Evolutionary conservation across 2,888 invertebrate species (phyloP).

Genomic region (Drosophila eohydei): DNA sequence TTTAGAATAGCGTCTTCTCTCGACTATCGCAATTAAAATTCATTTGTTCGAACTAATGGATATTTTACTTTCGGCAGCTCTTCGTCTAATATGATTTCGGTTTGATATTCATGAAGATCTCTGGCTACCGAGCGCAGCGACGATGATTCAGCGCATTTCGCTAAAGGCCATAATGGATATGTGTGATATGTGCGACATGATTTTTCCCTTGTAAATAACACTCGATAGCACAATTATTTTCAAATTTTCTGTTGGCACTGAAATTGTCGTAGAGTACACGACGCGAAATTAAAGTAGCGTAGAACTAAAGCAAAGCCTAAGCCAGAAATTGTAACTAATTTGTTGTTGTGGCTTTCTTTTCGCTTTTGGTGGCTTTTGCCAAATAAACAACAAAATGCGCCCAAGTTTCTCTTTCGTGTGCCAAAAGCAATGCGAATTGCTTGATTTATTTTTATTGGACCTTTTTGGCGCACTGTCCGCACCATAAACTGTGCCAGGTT

Average conservation of each 20-base stretch:
- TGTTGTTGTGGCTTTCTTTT: constrained; percentile 59
- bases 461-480: constrained; percentile 28
- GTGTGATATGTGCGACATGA: constrained; percentile 30
- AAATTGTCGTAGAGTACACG: constrained; percentile 14
- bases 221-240: constrained; percentile 63
- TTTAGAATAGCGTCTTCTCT: constrained; percentile 55
- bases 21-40: constrained; percentile 64
- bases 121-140: constrained; percentile 49
- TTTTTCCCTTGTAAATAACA: constrained; percentile 24
- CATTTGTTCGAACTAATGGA: constrained; percentile 69
- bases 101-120: constrained; percentile 25
- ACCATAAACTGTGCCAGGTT: constrained; percentile 31
- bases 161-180: constrained; percentile 16
- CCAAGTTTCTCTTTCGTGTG: constrained; percentile 71
- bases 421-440: constrained; percentile 65
- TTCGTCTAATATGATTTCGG: constrained; percentile 42
- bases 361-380: constrained; percentile 49
- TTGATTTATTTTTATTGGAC: constrained; percentile 19
- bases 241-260: constrained; percentile 43
- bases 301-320: constrained; percentile 72
- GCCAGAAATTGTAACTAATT: constrained; percentile 74
- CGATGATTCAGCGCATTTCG: constrained; percentile 40
- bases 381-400: constrained; percentile 51
- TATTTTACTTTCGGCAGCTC: constrained; percentile 62
- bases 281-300: constrained; percentile 72